Conservation (phyloP, 1,140 invertebrate species). For the Coptotermes formosanus region DNA sequence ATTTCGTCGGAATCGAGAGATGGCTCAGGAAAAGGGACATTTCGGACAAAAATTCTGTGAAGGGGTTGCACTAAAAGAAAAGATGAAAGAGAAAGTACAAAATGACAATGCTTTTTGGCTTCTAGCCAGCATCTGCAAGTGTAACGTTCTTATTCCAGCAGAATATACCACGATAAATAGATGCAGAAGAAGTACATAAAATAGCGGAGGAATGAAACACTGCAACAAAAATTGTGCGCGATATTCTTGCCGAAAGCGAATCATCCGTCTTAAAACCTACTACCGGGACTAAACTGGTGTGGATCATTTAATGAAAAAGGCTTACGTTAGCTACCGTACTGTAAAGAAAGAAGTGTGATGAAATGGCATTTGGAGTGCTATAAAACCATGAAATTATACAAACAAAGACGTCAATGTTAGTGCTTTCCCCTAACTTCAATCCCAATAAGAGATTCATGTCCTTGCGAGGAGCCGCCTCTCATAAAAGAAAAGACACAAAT, state of each 20-base stretch:
- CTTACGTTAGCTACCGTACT: not conserved
- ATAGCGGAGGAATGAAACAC: not conserved
- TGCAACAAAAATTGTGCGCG: not conserved
- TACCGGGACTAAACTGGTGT: not conserved
- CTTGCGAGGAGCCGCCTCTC: no score
- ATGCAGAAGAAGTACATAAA: not conserved
- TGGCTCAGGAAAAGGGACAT: not conserved
- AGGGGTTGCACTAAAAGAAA: not conserved
- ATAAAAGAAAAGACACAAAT: no score
- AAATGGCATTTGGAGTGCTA: no score
- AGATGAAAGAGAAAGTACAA: not conserved
- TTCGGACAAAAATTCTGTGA: not conserved
- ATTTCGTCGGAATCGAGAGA: not conserved
- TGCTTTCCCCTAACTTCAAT: no score
- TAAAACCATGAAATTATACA: no score
- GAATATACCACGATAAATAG: not conserved
- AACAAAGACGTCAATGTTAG: no score
- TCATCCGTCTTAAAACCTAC: not conserved
- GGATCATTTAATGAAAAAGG: not conserved
- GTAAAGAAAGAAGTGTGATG: not conserved
- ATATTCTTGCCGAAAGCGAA: not conserved
- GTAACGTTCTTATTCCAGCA: not conserved
- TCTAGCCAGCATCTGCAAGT: not conserved
- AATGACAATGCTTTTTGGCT: not conserved
- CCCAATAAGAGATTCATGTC: no score